A percentile compares a stretch with the other conserved stretches of the same genome.
phyloP scores from a whole-genome alignment of 1,140 invertebrate genomes.

The Brachionus rubens region DNA sequence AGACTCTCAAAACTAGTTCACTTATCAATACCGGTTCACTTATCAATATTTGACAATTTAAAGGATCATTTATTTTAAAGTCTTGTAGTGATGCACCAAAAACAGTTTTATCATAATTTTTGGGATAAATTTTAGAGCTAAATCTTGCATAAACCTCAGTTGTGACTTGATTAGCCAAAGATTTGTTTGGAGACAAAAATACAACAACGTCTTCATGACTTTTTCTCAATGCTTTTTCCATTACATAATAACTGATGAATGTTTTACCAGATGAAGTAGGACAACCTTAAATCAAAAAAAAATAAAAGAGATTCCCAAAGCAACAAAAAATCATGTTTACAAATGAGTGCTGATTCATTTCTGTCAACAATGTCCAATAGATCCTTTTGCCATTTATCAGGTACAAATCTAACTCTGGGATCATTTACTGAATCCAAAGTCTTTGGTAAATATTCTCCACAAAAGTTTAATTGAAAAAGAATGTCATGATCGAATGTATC shows the following conservation, averaged over 20 bases:
- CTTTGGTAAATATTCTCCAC: background rate
- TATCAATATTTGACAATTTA: slow-evolving; percentile 8
- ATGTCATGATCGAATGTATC: slow-evolving; percentile 17
- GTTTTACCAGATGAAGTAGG: slow-evolving; percentile 34
- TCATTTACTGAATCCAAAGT: background rate
- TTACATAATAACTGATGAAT: background rate
- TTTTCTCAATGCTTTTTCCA: background rate
- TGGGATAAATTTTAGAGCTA: background rate
- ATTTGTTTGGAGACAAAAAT: background rate
- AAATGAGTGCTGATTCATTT: background rate
- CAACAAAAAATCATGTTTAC: background rate
- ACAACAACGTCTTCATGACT: slow-evolving; percentile 1
- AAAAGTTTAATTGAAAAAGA: slow-evolving; percentile 8
- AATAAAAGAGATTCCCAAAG: too few relatives aligned
- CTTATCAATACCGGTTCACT: too few relatives aligned
- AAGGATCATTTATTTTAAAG: background rate
- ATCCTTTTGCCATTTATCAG: slow-evolving; percentile 17
- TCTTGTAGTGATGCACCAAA: background rate
- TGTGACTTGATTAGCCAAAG: slow-evolving; percentile 5
- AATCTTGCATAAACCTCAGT: slow-evolving; percentile 10
- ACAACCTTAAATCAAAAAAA: slow-evolving; percentile 3
- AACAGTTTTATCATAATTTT: slow-evolving; percentile 16
- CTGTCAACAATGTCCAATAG: slow-evolving; percentile 16
- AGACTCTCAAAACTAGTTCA: background rate
- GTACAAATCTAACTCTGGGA: slow-evolving; percentile 11